phyloP scores from a whole-genome alignment of 2,888 invertebrate species.

The Rhogogaster chlorosoma region DNA sequence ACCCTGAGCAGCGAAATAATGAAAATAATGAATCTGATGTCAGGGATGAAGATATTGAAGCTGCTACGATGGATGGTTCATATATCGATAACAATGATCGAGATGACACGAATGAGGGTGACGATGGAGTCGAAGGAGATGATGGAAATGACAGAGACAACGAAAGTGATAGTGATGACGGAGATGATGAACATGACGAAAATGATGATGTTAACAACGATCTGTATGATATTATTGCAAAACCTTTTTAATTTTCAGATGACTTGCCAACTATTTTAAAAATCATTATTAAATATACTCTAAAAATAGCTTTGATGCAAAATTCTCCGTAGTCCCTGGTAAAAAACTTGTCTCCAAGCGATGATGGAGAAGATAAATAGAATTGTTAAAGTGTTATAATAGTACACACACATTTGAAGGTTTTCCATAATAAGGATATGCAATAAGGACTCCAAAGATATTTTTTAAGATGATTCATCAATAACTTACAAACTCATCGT shows the following conservation, averaged over 20 bases:
- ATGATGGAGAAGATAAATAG: too few relatives aligned
- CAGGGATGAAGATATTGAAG: not conserved
- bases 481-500: not conserved
- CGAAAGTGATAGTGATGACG: not conserved
- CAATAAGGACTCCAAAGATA: slow-evolving; percentile 1
- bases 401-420: too few relatives aligned
- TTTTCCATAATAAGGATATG: too few relatives aligned
- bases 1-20: not conserved
- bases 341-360: too few relatives aligned
- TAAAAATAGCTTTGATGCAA: not conserved
- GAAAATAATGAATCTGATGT: not conserved
- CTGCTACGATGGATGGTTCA: not conserved
- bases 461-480: not conserved
- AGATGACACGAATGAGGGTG: not conserved
- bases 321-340: too few relatives aligned
- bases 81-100: not conserved
- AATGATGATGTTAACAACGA: not conserved
- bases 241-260: not conserved
- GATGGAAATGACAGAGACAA: not conserved
- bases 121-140: not conserved
- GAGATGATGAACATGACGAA: not conserved
- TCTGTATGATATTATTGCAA: not conserved
- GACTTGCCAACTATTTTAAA: not conserved
- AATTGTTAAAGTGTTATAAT: too few relatives aligned
- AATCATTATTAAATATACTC: not conserved